Evolutionary conservation across 2,888 invertebrate species (phyloP).

Genomic region (Trichacis sp.): DNA sequence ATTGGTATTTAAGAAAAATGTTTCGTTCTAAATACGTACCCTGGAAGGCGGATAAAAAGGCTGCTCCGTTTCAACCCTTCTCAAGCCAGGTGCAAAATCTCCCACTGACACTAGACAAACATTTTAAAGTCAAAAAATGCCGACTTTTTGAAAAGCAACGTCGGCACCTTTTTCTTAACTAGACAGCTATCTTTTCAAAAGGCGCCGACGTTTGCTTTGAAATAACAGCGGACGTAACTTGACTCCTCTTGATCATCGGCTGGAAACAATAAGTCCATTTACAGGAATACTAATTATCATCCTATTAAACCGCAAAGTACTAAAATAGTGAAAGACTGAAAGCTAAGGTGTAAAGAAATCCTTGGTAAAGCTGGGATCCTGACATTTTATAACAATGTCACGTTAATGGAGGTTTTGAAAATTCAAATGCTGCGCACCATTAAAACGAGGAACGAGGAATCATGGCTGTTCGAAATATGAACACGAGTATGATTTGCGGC

Average conservation of each 20-base stretch:
- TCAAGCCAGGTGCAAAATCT: conserved; percentile 52
- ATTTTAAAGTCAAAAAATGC: conserved; percentile 43
- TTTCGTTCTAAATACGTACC: not conserved
- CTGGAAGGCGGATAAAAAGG: not conserved
- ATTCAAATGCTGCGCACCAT: conserved; percentile 68
- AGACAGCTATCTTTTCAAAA: conserved; percentile 47
- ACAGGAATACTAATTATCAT: conserved; percentile 40
- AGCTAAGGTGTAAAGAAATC: too few relatives aligned
- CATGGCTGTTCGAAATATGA: conserved; percentile 67
- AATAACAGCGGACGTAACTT: conserved; percentile 45
- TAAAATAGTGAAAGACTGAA: too few relatives aligned
- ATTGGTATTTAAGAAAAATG: not conserved
- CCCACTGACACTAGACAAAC: conserved; percentile 53
- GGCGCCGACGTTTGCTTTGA: conserved; percentile 45
- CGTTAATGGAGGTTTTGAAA: conserved; percentile 59
- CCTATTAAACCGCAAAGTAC: too few relatives aligned
- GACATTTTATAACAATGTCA: conserved; percentile 40
- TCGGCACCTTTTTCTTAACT: conserved; percentile 52
- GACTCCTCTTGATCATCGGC: conserved; percentile 44
- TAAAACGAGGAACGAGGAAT: conserved; percentile 69
- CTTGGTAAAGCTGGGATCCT: not conserved
- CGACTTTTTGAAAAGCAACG: conserved; percentile 46
- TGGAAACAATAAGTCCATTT: conserved; percentile 29
- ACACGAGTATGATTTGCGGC: conserved; percentile 69
- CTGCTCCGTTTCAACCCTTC: conserved; percentile 44